Evolutionary conservation across 2,797 vertebrate genomes (phyloP), one percentile per base, ranked within the genome.

Genomic region (Tolypeutes matacus): DNA sequence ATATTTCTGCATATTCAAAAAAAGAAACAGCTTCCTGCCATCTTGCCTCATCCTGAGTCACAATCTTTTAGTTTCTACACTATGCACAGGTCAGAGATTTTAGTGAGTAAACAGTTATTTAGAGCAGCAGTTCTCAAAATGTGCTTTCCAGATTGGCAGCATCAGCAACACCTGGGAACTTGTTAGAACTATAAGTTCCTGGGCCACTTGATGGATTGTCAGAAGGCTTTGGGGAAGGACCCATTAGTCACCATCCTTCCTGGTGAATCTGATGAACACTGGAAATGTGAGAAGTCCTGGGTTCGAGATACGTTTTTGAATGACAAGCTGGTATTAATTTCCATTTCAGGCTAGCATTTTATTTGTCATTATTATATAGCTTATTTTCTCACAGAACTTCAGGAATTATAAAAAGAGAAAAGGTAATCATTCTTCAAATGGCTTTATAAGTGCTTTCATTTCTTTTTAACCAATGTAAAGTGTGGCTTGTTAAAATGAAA

Each of bases 401-500:
- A 46, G 76, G 65, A 73, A 7, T 36, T 81, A 69, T 46, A 70
- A 89, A 65, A 49, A 49, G 25, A 83, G 2, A n/a, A 5, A 67
- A 64, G 7, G 3, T 27, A 77, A 82, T 76, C 1, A 88, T 82
- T 87, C 14, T 12, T 81, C 25, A 76, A 7, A 46, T 69, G 14
- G 0, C 69, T 56, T 67, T 58, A 73, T 5, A 78, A 91, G 0
- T 49, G 14, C 53, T 87, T 83, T 65, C 23, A 20, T n/a, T 65
- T 92, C 36, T 51, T 60, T 91, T 73, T 42, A 67, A 80, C 5
- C 7, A 31, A 2, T 81, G 15, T 81, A 69, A 94, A 94, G 7
- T 58, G n/a, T 82, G 69, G 91, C 10, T 42, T 75, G 5, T 93
- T 91, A 67, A 73, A 75, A 70, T 76, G 6, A 64, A 62, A 60